A percentile compares a stretch with the other conserved stretches of the same genome.
Evolutionary conservation across 2,113 vertebrate species (phyloP).

Genomic region (Forbesichthys agassizii): DNA sequence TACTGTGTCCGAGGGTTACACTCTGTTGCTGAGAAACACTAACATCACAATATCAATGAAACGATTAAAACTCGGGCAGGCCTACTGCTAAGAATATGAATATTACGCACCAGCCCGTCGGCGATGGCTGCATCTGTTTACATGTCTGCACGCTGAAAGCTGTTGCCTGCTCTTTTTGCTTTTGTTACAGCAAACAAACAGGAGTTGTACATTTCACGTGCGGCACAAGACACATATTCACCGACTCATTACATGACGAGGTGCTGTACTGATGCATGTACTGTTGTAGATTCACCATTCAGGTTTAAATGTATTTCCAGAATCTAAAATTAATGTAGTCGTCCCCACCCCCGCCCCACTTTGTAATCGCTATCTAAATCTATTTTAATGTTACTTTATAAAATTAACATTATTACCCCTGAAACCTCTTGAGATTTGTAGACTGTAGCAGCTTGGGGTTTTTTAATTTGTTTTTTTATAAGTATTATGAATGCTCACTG

Average conservation of each 20-base stretch:
- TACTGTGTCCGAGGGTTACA: slow-evolving; percentile 70
- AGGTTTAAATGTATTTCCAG: slow-evolving; percentile 41
- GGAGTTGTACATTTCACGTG: slow-evolving; percentile 50
- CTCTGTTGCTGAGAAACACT: slow-evolving; percentile 64
- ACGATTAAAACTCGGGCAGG: slow-evolving; percentile 44
- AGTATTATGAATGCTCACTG: slow-evolving; percentile 63
- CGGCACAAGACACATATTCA: slow-evolving; percentile 39
- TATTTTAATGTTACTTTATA: slow-evolving; percentile 31
- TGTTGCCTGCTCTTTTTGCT: slow-evolving; percentile 39
- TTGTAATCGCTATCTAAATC: slow-evolving; percentile 25
- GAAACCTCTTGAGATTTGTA: slow-evolving; percentile 40
- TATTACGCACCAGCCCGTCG: slow-evolving; percentile 53
- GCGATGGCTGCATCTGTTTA: slow-evolving; percentile 65
- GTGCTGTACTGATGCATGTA: slow-evolving; percentile 69
- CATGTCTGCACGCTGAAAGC: slow-evolving; percentile 59
- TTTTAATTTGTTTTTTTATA: slow-evolving; percentile 37
- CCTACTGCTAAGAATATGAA: slow-evolving; percentile 50
- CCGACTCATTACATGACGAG: slow-evolving; percentile 47
- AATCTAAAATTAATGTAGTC: slow-evolving; percentile 45
- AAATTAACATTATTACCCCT: slow-evolving; percentile 37
- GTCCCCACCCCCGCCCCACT: background rate
- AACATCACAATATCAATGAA: slow-evolving; percentile 52
- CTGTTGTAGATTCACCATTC: slow-evolving; percentile 66
- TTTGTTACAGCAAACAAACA: slow-evolving; percentile 23
- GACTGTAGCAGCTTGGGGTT: slow-evolving; percentile 57